Evolutionary conservation across 2,113 vertebrate species (phyloP), one percentile per base, ranked within the genome.

Genomic region (Vulpes ferrilata): DNA sequence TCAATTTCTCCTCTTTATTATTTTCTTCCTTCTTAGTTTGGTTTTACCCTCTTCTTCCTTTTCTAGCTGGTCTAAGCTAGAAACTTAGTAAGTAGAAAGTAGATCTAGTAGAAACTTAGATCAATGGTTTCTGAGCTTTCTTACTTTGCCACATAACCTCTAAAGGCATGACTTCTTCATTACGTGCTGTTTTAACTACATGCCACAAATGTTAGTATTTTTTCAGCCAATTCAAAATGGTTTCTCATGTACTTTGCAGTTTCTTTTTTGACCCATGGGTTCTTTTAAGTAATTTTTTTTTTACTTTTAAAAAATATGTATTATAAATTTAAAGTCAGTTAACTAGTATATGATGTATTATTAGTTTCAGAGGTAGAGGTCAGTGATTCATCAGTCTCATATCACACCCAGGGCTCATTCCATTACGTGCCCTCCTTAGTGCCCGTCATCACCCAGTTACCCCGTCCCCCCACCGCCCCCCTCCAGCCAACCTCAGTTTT

Each of bases 161-260:
- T 85, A 43, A 88, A 81, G 83, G 23, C 81, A 57, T 62, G 74
- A n/a, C 76, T 59, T 95, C 43, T 57, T 53, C 57, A 48, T 35
- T 79, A 81, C 67, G 62, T 43, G 67, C n/a, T 35, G 32, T 3
- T 92, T 79, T 74, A 81, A 65, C 71, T 51, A 43, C 55, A 87
- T 51, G n/a, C 43, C 48, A 78, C 30, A 85, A 43, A 85, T 32
- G 93, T 83, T 80, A 48, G 15, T 13, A 38, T 62, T 93, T 96
- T 94, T 88, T 82, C 53, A 64, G 83, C 67, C n/a, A 48, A 19
- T 71, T 78, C 38, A 78, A 35, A 64, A 19, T 86, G 57, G 78
- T 93, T 88, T 95, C 27, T 91, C 71, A 35, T 90, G 67, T 90
- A 11, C 69, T 95, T 84, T 82, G 69, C 84, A 38, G 78, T 71